Evolutionary conservation across 2,888 invertebrate genomes (phyloP).

Genomic region (Campopleginae sp.): DNA sequence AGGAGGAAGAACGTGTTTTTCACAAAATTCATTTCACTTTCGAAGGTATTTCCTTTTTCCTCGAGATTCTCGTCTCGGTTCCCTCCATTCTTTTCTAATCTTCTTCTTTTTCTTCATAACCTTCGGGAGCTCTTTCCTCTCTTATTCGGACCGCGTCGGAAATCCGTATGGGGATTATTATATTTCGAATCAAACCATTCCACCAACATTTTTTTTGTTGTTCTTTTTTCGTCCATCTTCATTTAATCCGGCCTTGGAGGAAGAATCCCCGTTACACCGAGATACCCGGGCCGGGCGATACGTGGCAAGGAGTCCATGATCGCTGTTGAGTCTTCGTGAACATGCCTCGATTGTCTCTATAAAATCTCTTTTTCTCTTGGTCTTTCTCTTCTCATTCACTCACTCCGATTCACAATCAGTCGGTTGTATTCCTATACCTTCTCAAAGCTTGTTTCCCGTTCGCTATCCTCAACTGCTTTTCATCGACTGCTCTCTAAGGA

Average conservation of each 20-base stretch:
- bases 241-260: conserved; percentile 19
- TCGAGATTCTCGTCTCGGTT: conserved; percentile 13
- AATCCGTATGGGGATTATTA: conserved; percentile 70
- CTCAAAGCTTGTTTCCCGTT: conserved; percentile 69
- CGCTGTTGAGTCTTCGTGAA: conserved; percentile 39
- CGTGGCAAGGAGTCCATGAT: conserved; percentile 57
- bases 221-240: conserved; percentile 29
- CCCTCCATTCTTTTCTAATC: conserved; percentile 11
- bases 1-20: conserved; percentile 17
- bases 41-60: conserved; percentile 22
- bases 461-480: conserved; percentile 55
- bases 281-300: conserved; percentile 31
- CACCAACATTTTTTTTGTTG: conserved; percentile 26
- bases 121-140: conserved; percentile 19
- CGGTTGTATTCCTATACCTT: conserved; percentile 53
- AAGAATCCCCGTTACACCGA: conserved; percentile 26
- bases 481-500: conserved; percentile 59
- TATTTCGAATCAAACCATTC: conserved; percentile 77
- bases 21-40: conserved; percentile 21
- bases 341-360: conserved; percentile 59
- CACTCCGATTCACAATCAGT: conserved; percentile 26
- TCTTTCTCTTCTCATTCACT: conserved; percentile 21
- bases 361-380: conserved; percentile 19
- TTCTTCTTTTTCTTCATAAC: conserved; percentile 31
- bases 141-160: conserved; percentile 39